Evolutionary conservation across 2,888 invertebrate genomes (phyloP).

Genomic region (Pseudanteris insignis): DNA sequence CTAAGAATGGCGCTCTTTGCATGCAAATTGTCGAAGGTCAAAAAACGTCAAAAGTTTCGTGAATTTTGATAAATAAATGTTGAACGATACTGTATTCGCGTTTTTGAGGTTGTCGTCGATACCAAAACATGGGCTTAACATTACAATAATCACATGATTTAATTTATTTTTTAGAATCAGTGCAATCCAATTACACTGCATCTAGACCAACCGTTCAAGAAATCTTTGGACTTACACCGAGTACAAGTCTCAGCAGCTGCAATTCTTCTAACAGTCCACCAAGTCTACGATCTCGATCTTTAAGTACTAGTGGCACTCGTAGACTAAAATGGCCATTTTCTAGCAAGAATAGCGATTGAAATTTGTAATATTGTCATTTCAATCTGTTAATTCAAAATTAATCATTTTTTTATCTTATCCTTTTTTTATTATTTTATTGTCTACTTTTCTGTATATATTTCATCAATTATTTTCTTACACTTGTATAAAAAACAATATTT

Average conservation of each 20-base stretch:
- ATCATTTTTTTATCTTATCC: background rate
- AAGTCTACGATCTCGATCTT: conserved; percentile 64
- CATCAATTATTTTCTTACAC: no score
- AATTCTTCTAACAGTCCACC: conserved; percentile 63
- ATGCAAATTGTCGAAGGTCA: no score
- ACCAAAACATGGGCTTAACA: no score
- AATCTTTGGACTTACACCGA: conserved; percentile 66
- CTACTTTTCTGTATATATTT: no score
- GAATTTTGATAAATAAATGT: no score
- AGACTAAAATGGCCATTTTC: conserved; percentile 64
- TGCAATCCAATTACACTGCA: conserved; percentile 57
- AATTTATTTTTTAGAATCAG: conserved; percentile 54
- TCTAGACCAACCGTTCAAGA: conserved; percentile 66
- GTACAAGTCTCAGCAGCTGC: conserved; percentile 65
- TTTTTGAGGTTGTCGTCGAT: no score
- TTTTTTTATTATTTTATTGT: no score
- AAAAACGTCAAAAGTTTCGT: no score
- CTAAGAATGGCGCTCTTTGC: no score
- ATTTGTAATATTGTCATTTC: background rate
- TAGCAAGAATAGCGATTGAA: conserved; percentile 54
- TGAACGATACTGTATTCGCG: no score
- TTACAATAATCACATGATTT: conserved; percentile 1
- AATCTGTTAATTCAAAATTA: background rate
- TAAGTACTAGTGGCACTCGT: conserved; percentile 61
- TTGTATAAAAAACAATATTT: no score